Percentiles rank a stretch among this genome's conserved stretches.
Evolutionary conservation across 2,888 invertebrate species (phyloP).

Genomic region (Corbicula japonica): DNA sequence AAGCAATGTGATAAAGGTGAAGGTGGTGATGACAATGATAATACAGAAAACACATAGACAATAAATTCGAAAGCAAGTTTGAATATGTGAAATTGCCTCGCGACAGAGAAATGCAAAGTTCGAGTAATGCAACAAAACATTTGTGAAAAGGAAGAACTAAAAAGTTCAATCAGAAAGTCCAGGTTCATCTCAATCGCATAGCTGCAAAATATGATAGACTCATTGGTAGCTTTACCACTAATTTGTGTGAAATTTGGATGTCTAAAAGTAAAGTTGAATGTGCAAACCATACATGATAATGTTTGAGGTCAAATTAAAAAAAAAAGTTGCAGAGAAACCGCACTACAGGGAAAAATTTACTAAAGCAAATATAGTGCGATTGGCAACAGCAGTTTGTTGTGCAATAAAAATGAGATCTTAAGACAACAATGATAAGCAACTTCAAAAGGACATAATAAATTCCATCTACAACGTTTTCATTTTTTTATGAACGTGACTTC

Average conservation of each 20-base stretch:
- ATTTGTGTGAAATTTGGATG: constrained; percentile 45
- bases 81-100: background rate
- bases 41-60: too few species aligned
- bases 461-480: constrained; percentile 51
- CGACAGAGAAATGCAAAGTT: background rate
- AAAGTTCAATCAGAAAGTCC: constrained; percentile 22
- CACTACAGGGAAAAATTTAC: too few species aligned
- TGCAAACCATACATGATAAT: too few species aligned
- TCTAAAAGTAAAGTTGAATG: too few species aligned
- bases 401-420: constrained; percentile 49
- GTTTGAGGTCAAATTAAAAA: too few species aligned
- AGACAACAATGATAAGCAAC: background rate
- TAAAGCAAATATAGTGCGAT: constrained; percentile 32
- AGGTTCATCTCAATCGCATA: constrained; percentile 11
- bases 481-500: constrained; percentile 45
- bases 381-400: constrained; percentile 49
- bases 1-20: too few species aligned
- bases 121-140: background rate
- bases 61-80: too few species aligned
- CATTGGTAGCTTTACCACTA: constrained; percentile 37
- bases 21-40: too few species aligned
- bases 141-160: background rate
- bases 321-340: too few species aligned
- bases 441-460: constrained; percentile 57
- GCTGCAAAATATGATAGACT: constrained; percentile 32